phyloP scores from a whole-genome alignment of 1,140 invertebrate genomes.

The Heliconius nattereri region DNA sequence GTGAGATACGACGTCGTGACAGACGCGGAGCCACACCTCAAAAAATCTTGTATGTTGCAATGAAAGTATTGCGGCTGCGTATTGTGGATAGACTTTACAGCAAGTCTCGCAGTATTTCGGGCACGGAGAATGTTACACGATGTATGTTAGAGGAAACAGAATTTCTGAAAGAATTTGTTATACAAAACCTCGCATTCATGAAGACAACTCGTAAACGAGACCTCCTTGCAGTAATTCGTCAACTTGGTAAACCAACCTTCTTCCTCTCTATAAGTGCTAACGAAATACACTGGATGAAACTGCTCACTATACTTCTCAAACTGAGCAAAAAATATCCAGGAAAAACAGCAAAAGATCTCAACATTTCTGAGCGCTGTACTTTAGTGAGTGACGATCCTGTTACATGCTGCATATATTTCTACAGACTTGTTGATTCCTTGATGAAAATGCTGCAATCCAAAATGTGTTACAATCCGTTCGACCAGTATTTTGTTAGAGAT shows the following conservation, averaged over 20 bases:
- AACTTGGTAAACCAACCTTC: slow-evolving; percentile 56
- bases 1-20: slow-evolving; percentile 52
- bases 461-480: slow-evolving; percentile 54
- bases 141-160: slow-evolving; percentile 45
- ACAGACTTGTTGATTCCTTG: slow-evolving; percentile 49
- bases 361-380: slow-evolving; percentile 46
- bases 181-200: slow-evolving; percentile 49
- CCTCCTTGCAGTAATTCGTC: slow-evolving; percentile 55
- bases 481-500: slow-evolving; percentile 50
- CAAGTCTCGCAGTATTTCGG: slow-evolving; percentile 46
- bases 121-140: slow-evolving; percentile 38
- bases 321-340: slow-evolving; percentile 53
- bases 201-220: slow-evolving; percentile 56
- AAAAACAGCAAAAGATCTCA: slow-evolving; percentile 49
- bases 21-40: slow-evolving; percentile 53
- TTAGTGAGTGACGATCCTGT: slow-evolving; percentile 55
- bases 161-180: slow-evolving; percentile 49
- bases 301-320: slow-evolving; percentile 51
- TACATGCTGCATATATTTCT: slow-evolving; percentile 55
- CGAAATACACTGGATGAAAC: slow-evolving; percentile 49
- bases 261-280: slow-evolving; percentile 56
- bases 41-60: slow-evolving; percentile 54
- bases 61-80: slow-evolving; percentile 50
- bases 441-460: slow-evolving; percentile 58
- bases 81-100: slow-evolving; percentile 49